Evolutionary conservation across 2,888 invertebrate genomes (phyloP).

Genomic region (Sarcophaga subvicina): DNA sequence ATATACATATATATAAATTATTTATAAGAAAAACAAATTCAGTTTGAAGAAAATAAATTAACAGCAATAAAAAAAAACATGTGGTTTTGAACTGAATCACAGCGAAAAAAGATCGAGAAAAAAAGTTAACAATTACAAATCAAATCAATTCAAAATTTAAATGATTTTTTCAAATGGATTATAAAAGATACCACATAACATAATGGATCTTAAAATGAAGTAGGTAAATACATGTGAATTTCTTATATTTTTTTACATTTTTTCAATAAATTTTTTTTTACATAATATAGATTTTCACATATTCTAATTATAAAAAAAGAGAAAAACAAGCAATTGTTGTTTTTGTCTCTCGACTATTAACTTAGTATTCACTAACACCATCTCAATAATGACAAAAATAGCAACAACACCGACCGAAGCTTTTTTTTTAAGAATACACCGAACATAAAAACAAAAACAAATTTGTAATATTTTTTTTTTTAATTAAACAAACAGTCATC

Average conservation of each 20-base stretch:
- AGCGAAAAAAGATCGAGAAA: slow-evolving; percentile 33
- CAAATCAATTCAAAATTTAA: slow-evolving; percentile 1
- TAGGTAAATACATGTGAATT: slow-evolving; percentile 53
- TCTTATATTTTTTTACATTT: slow-evolving; percentile 8
- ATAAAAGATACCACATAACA: slow-evolving; percentile 9
- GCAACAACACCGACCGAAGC: background rate
- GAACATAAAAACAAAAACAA: background rate
- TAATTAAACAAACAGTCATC: background rate
- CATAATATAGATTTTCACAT: background rate
- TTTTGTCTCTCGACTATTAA: slow-evolving; percentile 18
- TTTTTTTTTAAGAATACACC: background rate
- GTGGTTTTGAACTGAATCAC: slow-evolving; percentile 57
- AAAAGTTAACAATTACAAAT: slow-evolving; percentile 25
- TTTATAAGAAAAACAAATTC: background rate
- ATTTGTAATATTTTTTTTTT: background rate
- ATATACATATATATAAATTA: background rate
- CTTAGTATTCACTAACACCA: slow-evolving; percentile 8
- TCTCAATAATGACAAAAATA: background rate
- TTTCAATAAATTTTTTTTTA: background rate
- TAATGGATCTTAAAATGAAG: slow-evolving; percentile 60
- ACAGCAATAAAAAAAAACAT: slow-evolving; percentile 52
- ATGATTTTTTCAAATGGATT: too few relatives aligned
- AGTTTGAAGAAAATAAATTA: slow-evolving; percentile 34
- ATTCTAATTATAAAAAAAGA: background rate
- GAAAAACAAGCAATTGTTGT: slow-evolving; percentile 19